Conservation (phyloP, 2,113 vertebrate species). For the Neolamprologus cancellatus region DNA sequence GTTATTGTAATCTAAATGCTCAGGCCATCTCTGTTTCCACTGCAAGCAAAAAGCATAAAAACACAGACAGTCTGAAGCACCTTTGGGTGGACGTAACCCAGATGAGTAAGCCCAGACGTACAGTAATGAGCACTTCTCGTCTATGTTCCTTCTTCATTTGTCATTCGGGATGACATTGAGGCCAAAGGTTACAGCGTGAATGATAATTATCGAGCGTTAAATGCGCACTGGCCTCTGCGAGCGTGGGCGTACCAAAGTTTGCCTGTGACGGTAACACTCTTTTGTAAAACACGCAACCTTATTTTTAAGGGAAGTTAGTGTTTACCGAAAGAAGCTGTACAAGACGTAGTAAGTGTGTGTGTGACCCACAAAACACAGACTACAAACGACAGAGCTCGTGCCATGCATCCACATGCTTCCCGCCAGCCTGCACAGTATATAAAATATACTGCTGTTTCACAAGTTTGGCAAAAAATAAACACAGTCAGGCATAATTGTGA, state of each 20-base stretch:
- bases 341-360: neutral
- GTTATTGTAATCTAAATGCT: neutral
- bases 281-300: slow-evolving; percentile 18
- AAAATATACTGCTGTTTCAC: slow-evolving; percentile 5
- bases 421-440: neutral
- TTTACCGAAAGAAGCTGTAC: neutral
- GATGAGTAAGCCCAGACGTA: slow-evolving; percentile 11
- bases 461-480: slow-evolving; percentile 21
- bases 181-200: slow-evolving; percentile 23
- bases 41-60: neutral
- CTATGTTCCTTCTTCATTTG: slow-evolving; percentile 29
- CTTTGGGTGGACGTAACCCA: neutral
- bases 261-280: neutral
- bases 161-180: slow-evolving; percentile 33
- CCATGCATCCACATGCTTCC: slow-evolving; percentile 4
- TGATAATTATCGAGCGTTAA: slow-evolving; percentile 43
- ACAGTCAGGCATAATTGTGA: neutral
- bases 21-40: neutral
- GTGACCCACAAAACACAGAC: neutral
- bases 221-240: neutral
- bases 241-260: neutral
- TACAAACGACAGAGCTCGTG: neutral
- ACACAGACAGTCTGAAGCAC: neutral
- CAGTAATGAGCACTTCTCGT: slow-evolving; percentile 47
- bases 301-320: slow-evolving; percentile 1